Evolutionary conservation across 1,140 invertebrate species (phyloP), one percentile per base, ranked within the genome.

Genomic region (Drosophila ficusphila): DNA sequence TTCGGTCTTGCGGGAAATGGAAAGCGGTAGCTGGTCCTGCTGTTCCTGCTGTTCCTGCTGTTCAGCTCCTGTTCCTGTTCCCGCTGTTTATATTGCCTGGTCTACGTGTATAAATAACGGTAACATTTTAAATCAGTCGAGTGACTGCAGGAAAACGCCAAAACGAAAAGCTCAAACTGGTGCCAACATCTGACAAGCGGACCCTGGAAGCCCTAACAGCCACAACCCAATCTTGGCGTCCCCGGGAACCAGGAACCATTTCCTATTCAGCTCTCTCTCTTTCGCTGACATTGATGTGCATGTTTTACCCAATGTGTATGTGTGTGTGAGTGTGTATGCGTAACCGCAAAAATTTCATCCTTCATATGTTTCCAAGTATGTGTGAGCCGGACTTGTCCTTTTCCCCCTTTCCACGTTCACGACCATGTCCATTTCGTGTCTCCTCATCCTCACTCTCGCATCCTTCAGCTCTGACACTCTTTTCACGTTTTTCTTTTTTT

Each of bases 71-170:
- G 51, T 21, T 38, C 16, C 39, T 36, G 39, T 25, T 51, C 58
- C 64, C 14, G 60, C 79, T 83, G 79, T 79, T 83, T 85, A 79
- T 85, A 73, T 79, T 76, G 81, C 76, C 54, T 38, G 60, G 76
- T 62, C 61, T 82, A 88, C 82, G 82, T 88, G 77, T 88, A 88
- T 88, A 88, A 88, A 88, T 88, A 88, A 88, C 74, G 82, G 82
- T 88, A 88, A 88, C 77, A 88, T 88, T 88, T 88, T 88, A 88
- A 88, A 88, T 88, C 82, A 88, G 82, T 88, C 82, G 49, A 81
- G 77, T 88, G 82, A 82, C 70, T 88, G 82, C 82, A 88, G 82
- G 74, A 78, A 67, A 85, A 79, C 68, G 82, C 76, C 71, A 76
- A 86, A 85, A 71, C 69, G 67, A 81, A 78, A 74, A 68, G 69